Evolutionary conservation across 2,888 invertebrate genomes (phyloP).

Genomic region (Epistrophe grossulariae): DNA sequence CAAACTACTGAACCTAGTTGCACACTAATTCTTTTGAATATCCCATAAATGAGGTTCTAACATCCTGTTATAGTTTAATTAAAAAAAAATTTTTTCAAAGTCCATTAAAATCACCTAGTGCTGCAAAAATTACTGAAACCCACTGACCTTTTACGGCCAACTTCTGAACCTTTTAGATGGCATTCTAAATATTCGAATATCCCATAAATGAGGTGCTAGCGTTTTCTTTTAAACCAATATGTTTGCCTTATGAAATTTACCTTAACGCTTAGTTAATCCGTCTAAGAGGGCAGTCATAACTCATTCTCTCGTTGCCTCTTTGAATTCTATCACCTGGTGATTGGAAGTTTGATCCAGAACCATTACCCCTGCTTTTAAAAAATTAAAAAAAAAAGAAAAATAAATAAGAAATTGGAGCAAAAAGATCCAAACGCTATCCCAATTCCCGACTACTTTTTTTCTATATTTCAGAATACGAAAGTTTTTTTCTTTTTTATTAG

Average conservation of each 20-base stretch:
- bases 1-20: no score
- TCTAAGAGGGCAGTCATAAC: slow-evolving; percentile 31
- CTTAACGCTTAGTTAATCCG: not conserved
- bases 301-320: slow-evolving; percentile 56
- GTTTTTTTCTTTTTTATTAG: slow-evolving; percentile 12
- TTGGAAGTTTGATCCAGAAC: slow-evolving; percentile 36
- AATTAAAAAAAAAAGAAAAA: not conserved
- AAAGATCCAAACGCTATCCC: not conserved
- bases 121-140: no score
- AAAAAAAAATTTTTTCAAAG: no score
- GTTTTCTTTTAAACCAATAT: no score
- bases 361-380: not conserved
- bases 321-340: slow-evolving; percentile 62
- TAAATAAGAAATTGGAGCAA: slow-evolving; percentile 32
- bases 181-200: no score
- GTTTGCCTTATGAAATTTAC: not conserved
- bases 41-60: no score
- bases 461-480: not conserved
- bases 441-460: not conserved
- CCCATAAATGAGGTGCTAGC: no score
- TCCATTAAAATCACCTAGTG: no score
- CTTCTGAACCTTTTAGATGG: no score
- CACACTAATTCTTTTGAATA: no score
- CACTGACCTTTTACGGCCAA: no score
- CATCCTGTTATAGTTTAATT: no score